Evolutionary conservation across 2,113 vertebrate genomes (phyloP).

Genomic region (Centropus unirufus): DNA sequence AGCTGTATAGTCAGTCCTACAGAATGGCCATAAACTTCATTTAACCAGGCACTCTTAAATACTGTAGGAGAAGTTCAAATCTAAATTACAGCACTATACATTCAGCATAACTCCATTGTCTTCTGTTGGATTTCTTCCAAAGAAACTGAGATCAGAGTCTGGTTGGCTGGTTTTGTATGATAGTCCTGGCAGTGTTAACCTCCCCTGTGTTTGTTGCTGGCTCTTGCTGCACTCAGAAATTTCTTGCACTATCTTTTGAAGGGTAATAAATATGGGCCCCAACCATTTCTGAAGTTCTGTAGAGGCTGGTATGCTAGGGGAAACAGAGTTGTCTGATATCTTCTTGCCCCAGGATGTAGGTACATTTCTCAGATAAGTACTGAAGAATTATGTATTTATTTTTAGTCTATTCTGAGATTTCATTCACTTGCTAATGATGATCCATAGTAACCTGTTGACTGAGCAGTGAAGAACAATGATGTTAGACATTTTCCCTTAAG

Average conservation of each 20-base stretch:
- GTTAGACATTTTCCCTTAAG: neutral
- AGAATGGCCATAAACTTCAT: neutral
- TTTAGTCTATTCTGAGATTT: neutral
- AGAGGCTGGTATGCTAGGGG: neutral
- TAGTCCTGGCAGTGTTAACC: neutral
- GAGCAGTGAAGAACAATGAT: neutral
- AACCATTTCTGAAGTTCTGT: neutral
- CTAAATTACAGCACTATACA: neutral
- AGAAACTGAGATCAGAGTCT: constrained; percentile 9
- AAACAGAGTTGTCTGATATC: neutral
- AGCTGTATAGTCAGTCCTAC: neutral
- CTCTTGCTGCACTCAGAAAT: neutral
- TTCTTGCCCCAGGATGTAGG: neutral
- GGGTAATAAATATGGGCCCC: neutral
- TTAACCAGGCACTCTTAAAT: neutral
- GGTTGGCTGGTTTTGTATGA: neutral
- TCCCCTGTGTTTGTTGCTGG: constrained; percentile 5
- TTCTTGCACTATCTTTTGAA: neutral
- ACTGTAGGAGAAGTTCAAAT: neutral
- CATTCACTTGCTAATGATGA: neutral
- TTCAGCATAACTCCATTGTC: constrained; percentile 9
- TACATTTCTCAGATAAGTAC: neutral
- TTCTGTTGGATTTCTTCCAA: constrained; percentile 30
- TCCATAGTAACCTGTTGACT: neutral
- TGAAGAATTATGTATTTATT: neutral